Base-by-base conservation (phyloP, 2,888 invertebrate species). In the Labia minor region DNA sequence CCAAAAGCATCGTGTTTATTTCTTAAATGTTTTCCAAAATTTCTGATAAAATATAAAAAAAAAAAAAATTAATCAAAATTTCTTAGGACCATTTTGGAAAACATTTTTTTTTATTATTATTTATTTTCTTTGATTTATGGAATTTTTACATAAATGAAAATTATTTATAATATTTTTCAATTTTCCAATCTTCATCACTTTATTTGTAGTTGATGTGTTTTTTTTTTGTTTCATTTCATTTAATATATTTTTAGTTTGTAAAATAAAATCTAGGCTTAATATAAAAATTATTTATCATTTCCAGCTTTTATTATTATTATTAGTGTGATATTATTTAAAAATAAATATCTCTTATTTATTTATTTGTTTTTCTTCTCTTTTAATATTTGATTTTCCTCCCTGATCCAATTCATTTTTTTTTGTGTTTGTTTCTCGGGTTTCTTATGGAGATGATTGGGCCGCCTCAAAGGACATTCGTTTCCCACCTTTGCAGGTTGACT, bases 1-100 rank as follows among this genome's bases (percentile, higher is more conserved):
- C 37, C 37, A 21, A 64, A 64, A 64, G 64, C 21, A 21, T 21
- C 33, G 64, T 21, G 26, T 21, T 62, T 62, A 11, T 61, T 61
- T 61, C 16, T 21, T 19, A 14, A 19, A 16, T 14, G 65, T 65
- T 37, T 65, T 19, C 64, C 21, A 64, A 64, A 21, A n/a, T n/a
- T n/a, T n/a, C n/a, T n/a, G n/a, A n/a, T n/a, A n/a, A n/a, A n/a
- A n/a, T n/a, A n/a, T n/a, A n/a, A n/a, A n/a, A n/a, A n/a, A n/a
- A n/a, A n/a, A n/a, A n/a, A n/a, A n/a, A n/a, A n/a, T n/a, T n/a
- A n/a, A n/a, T n/a, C n/a, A n/a, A n/a, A n/a, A n/a, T n/a, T n/a
- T n/a, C n/a, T n/a, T n/a, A n/a, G n/a, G 26, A 26, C 26, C 8
- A 6, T 26, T 26, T 26, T 26, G 26, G 26, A 8, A 26, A 26